These are phyloP conservation scores for Epinotia nisella DNA, from an alignment of 2,888 invertebrate species.

Conservation along the genomic window DNA sequence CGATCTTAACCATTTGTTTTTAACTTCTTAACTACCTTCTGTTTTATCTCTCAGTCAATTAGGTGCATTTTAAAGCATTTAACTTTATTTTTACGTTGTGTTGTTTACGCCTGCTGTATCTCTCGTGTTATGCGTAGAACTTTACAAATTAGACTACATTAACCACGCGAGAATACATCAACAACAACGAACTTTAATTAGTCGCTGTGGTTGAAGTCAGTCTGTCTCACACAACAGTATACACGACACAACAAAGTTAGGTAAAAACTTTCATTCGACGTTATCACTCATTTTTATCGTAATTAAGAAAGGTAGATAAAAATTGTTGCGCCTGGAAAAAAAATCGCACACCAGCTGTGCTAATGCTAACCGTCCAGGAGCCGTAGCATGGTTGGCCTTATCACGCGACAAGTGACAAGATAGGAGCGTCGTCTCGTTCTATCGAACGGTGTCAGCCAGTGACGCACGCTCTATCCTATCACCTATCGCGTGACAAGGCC, in stretches of 20 bases:
- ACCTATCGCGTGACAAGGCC: no score
- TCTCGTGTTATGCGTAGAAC: slow-evolving; percentile 9
- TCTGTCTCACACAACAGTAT: neutral
- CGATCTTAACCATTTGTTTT: slow-evolving; percentile 25
- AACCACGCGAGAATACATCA: neutral
- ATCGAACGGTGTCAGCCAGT: no score
- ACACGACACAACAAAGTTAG: neutral
- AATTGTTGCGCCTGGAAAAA: neutral
- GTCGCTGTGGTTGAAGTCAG: neutral
- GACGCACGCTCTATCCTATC: no score
- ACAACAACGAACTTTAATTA: neutral
- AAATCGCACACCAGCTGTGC: neutral
- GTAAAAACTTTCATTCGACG: neutral
- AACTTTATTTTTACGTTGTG: slow-evolving; percentile 35
- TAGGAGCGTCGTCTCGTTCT: no score
- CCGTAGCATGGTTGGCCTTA: no score
- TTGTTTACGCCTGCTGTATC: slow-evolving; percentile 39
- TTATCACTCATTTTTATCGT: neutral
- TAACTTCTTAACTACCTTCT: slow-evolving; percentile 23
- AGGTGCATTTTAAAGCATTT: slow-evolving; percentile 36
- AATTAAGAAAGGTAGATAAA: neutral
- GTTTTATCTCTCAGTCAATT: slow-evolving; percentile 37
- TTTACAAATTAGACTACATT: neutral
- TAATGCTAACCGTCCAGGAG: neutral
- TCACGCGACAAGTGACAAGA: no score